These are phyloP conservation scores for Pediacus dermestoides DNA, from an alignment of 2,888 invertebrate genomes.

Conservation along the genomic window DNA sequence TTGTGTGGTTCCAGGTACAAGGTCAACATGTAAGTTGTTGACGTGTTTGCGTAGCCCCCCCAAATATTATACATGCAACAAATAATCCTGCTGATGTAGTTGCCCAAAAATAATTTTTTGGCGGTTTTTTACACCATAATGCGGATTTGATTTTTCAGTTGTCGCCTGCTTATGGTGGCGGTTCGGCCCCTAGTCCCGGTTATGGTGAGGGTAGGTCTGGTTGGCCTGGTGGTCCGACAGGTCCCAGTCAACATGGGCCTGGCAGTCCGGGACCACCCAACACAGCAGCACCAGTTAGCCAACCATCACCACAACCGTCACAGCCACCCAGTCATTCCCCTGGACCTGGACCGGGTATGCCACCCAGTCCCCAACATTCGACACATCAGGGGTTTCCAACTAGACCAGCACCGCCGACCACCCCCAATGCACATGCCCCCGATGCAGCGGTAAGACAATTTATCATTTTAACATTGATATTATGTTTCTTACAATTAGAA, in stretches of 20 bases:
- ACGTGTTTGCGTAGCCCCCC: too few species aligned
- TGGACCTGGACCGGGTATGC: slow-evolving; percentile 56
- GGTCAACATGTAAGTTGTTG: too few species aligned
- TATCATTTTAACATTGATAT: slow-evolving; percentile 31
- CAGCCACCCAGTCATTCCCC: slow-evolving; percentile 49
- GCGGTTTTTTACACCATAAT: too few species aligned
- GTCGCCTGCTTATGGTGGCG: slow-evolving; percentile 45
- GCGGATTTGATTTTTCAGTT: slow-evolving; percentile 39
- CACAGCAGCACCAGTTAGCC: slow-evolving; percentile 40
- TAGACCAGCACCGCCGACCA: slow-evolving; percentile 71
- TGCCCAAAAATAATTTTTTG: too few species aligned
- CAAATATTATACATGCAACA: too few species aligned
- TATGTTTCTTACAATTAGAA: not conserved
- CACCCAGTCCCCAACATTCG: slow-evolving; percentile 55
- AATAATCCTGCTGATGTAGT: too few species aligned
- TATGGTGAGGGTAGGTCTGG: slow-evolving; percentile 44
- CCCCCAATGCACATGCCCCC: slow-evolving; percentile 74
- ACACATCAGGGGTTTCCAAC: slow-evolving; percentile 62
- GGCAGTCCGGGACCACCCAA: slow-evolving; percentile 37
- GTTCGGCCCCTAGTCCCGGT: slow-evolving; percentile 43
- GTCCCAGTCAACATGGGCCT: slow-evolving; percentile 36
- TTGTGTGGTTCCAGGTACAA: too few species aligned
- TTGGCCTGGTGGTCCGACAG: slow-evolving; percentile 45
- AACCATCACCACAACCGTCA: slow-evolving; percentile 48
- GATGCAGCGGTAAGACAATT: slow-evolving; percentile 72